phyloP scores from a whole-genome alignment of 2,113 vertebrate genomes.

The Marcusenius ussheri region DNA sequence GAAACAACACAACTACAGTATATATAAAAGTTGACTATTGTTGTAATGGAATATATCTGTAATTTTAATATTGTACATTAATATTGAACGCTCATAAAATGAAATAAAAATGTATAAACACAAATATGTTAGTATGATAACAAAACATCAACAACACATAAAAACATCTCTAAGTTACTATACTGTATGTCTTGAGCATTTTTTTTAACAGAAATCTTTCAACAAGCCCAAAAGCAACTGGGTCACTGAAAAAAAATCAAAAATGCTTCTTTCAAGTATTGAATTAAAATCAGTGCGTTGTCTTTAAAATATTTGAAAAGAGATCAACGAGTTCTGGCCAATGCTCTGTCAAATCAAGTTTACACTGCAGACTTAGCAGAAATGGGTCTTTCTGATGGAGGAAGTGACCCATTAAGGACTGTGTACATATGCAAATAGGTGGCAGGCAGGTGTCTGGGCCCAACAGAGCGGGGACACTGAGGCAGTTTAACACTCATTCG shows the following conservation, averaged over 20 bases:
- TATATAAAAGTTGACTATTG: neutral
- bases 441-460: slow-evolving; percentile 43
- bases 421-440: slow-evolving; percentile 51
- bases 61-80: neutral
- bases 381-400: slow-evolving; percentile 40
- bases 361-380: slow-evolving; percentile 30
- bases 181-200: neutral
- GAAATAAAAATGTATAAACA: neutral
- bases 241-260: slow-evolving; percentile 24
- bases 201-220: slow-evolving; percentile 3
- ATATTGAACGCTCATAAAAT: neutral
- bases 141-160: neutral
- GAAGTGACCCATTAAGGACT: slow-evolving; percentile 49
- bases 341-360: slow-evolving; percentile 30
- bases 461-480: slow-evolving; percentile 30
- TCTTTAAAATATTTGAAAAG: slow-evolving; percentile 45
- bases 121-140: neutral
- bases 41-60: neutral
- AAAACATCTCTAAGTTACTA: neutral
- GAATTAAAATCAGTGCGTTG: slow-evolving; percentile 44
- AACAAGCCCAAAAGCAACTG: slow-evolving; percentile 7
- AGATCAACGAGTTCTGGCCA: slow-evolving; percentile 32
- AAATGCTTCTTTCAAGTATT: slow-evolving; percentile 26
- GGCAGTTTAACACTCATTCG: slow-evolving; percentile 35
- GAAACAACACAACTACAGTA: slow-evolving; percentile 12